Conservation (phyloP, 2,888 invertebrate genomes). For the Nymphalis c-album region DNA sequence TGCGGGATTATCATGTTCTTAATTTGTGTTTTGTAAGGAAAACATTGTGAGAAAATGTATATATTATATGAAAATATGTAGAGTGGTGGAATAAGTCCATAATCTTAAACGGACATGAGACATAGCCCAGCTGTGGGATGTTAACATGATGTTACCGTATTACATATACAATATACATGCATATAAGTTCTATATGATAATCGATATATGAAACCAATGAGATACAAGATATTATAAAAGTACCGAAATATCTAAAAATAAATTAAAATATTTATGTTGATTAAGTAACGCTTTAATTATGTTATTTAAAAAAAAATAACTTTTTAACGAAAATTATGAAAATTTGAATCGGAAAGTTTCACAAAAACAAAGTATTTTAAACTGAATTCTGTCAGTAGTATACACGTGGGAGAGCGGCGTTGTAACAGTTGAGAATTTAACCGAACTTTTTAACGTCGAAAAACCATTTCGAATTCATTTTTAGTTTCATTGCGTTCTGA, state of each 20-base stretch:
- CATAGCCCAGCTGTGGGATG: too few species aligned
- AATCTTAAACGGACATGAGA: too few species aligned
- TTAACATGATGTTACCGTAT: too few species aligned
- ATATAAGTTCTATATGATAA: too few species aligned
- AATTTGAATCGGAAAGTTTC: slow-evolving; percentile 33
- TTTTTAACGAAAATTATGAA: slow-evolving; percentile 20
- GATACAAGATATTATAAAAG: too few species aligned
- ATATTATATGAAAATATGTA: too few species aligned
- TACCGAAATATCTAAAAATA: background rate
- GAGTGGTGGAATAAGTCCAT: too few species aligned
- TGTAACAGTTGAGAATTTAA: slow-evolving; percentile 40
- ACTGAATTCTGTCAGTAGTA: slow-evolving; percentile 33
- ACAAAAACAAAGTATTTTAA: slow-evolving; percentile 33
- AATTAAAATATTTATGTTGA: background rate
- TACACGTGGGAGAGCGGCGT: slow-evolving; percentile 34
- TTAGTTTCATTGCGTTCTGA: slow-evolving; percentile 36
- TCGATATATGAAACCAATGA: too few species aligned
- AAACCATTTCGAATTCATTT: slow-evolving; percentile 39
- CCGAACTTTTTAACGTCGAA: slow-evolving; percentile 40
- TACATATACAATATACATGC: too few species aligned
- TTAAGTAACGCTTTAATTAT: background rate
- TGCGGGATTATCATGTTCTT: too few species aligned
- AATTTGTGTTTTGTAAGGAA: too few species aligned
- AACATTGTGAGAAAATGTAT: too few species aligned
- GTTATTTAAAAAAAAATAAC: slow-evolving; percentile 2